These are phyloP conservation scores for Porites lutea DNA, from an alignment of 64 coral and sea anemone species.

Conservation along the genomic window DNA sequence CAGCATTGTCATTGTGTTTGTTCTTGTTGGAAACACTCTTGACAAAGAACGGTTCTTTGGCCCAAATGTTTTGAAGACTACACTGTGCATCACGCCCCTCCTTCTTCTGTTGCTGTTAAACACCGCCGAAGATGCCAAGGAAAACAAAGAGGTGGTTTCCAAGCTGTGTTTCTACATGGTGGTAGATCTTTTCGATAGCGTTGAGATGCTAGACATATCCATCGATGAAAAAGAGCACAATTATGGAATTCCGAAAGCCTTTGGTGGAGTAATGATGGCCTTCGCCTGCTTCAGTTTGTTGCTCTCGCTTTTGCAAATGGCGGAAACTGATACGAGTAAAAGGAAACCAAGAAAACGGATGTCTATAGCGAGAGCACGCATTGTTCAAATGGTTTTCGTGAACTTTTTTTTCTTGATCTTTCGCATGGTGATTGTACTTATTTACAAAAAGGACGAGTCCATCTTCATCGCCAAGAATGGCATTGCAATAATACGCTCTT, in stretches of 20 bases:
- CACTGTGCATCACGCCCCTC: conserved; percentile 4
- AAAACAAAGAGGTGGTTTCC: background rate
- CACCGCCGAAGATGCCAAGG: background rate
- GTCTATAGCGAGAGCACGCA: background rate
- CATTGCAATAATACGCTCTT: background rate
- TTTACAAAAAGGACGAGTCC: conserved; percentile 21
- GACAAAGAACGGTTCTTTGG: conserved; percentile 13
- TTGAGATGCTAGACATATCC: background rate
- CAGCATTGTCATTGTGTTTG: background rate
- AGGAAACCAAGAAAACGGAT: background rate
- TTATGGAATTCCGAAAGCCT: conserved; percentile 16
- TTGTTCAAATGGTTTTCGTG: background rate
- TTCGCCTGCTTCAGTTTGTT: background rate
- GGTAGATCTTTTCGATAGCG: conserved; percentile 15
- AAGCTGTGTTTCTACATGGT: background rate
- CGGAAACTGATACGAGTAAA: background rate
- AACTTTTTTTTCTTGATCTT: background rate
- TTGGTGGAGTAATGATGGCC: background rate
- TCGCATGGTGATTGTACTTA: conserved; percentile 5
- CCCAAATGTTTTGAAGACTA: conserved; percentile 2
- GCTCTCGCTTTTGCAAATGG: background rate
- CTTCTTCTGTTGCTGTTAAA: conserved; percentile 6
- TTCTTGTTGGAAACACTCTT: background rate
- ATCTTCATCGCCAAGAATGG: conserved; percentile 30
- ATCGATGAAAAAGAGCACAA: conserved; percentile 19